These are phyloP conservation scores for Drosophila macrospina DNA, from an alignment of 2,888 invertebrate genomes.

Conservation along the genomic window DNA sequence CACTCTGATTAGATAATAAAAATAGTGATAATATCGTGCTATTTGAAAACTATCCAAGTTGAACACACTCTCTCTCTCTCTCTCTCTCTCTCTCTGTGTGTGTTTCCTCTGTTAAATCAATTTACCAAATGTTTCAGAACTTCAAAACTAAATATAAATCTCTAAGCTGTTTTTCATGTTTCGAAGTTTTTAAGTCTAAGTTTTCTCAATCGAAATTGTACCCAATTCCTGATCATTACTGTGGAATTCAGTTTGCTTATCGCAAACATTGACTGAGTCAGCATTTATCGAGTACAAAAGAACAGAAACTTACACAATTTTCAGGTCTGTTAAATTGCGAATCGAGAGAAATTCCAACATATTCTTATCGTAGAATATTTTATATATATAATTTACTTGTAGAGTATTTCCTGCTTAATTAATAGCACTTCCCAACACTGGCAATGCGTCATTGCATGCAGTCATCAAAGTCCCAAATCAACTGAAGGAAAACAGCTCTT, in stretches of 20 bases:
- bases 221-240: neutral
- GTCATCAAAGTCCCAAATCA: neutral
- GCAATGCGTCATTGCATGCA: neutral
- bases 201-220: slow-evolving; percentile 11
- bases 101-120: neutral
- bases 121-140: too few species aligned
- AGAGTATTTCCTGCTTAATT: neutral
- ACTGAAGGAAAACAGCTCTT: neutral
- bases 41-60: neutral
- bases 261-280: slow-evolving; percentile 30
- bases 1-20: neutral
- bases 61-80: too few species aligned
- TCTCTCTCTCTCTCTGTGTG: too few species aligned
- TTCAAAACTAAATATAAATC: too few species aligned
- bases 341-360: slow-evolving; percentile 13
- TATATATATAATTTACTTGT: neutral
- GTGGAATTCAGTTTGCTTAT: slow-evolving; percentile 15
- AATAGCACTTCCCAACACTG: neutral
- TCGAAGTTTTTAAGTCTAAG: too few species aligned
- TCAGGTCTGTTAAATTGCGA: slow-evolving; percentile 19
- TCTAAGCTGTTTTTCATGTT: neutral
- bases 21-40: neutral
- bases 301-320: slow-evolving; percentile 4
- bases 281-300: slow-evolving; percentile 7
- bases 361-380: slow-evolving; percentile 15